Percentiles rank a stretch among this genome's conserved stretches.
These are phyloP conservation scores for Pseudochirops cupreus DNA, from an alignment of 2,797 vertebrate species.

Conservation along the genomic window DNA sequence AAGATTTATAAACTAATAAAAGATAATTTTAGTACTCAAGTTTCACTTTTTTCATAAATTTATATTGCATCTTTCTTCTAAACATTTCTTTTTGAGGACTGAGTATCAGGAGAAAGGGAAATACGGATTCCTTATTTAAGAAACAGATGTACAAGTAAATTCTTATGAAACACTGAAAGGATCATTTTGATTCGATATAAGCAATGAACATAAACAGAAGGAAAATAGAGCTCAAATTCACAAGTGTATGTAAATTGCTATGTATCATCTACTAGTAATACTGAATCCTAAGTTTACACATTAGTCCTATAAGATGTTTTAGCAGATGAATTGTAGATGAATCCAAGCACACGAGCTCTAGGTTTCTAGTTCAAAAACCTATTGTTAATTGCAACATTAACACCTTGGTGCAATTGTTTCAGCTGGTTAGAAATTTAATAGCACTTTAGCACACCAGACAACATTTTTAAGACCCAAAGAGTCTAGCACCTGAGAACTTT, in stretches of 20 bases:
- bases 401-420: constrained; percentile 29
- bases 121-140: not conserved
- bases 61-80: not conserved
- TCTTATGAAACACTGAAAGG: not conserved
- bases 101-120: not conserved
- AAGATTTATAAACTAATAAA: not conserved
- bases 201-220: not conserved
- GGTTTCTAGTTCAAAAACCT: constrained; percentile 17
- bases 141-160: not conserved
- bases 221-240: not conserved
- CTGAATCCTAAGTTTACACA: not conserved
- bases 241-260: not conserved
- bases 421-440: not conserved
- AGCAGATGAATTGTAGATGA: constrained; percentile 29
- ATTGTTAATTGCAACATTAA: not conserved
- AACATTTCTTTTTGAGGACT: not conserved
- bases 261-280: not conserved
- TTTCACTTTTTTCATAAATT: not conserved
- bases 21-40: not conserved
- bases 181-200: not conserved
- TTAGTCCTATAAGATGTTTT: constrained; percentile 29
- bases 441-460: not conserved
- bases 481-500: constrained; percentile 46
- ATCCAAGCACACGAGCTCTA: constrained; percentile 3
- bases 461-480: constrained; percentile 44